Base-by-base conservation (phyloP, 2,888 invertebrate species). In the Nomada flava region DNA sequence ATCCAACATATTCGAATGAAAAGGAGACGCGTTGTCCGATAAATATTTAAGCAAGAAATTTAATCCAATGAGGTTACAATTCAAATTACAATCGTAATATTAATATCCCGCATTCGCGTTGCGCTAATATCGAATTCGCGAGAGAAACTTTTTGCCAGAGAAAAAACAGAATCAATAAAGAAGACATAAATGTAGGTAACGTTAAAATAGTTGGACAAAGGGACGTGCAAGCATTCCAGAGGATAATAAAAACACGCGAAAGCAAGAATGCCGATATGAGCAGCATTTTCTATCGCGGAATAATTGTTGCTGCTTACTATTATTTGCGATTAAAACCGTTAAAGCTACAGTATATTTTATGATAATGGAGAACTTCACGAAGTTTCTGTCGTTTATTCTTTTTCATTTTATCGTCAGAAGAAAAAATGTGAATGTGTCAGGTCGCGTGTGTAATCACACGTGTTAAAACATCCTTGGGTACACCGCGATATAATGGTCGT, bases 321-420 rank as follows among this genome's bases (percentile, higher is more conserved):
- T 44, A 47, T 15, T 36, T 18, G 68, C 67, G 83, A 86, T 85
- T 73, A 85, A 75, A 65, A 59, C 70, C 71, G 52, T 57, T 36
- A 53, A 13, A 47, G 15, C 65, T 65, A 18, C 55, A 20, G 55
- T 26, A 13, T 26, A 67, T 79, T 42, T 62, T 65, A 36, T 23
- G 53, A 57, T 63, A 57, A 76, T 36, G 42, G 60, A 23, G 23
- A 52, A 67, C 50, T 63, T 23, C 36, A 65, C 26, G 55, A 52
- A 36, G 47, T 23, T 44, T 59, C 18, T n/a, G 29, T 42, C 13
- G 53, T 26, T 60, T 57, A 42, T 23, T 47, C 10, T 44, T 52
- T 52, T 62, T 36, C 5, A 15, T 68, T n/a, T 18, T 59, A 44
- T 59, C n/a, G 50, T 76, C 69, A 44, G 26, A 20, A 20, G 29